phyloP scores from a whole-genome alignment of 2,888 invertebrate species.

The Galerucella calmariensis region DNA sequence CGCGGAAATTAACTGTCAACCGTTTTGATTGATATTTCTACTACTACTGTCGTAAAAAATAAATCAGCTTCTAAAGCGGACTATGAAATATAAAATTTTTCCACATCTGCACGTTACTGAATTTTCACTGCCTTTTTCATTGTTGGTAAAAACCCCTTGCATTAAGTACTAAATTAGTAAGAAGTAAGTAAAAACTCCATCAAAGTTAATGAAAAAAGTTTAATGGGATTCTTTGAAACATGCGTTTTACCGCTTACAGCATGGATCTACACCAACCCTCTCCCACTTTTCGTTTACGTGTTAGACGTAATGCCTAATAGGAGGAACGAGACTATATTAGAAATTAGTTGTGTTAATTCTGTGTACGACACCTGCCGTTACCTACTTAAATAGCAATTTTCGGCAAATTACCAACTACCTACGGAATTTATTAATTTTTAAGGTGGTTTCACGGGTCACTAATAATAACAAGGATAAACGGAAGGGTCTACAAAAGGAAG shows the following conservation, averaged over 20 bases:
- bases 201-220: slow-evolving; percentile 27
- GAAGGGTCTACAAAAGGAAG: no score
- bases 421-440: slow-evolving; percentile 28
- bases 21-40: no score
- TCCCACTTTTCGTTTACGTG: slow-evolving; percentile 47
- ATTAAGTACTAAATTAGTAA: background rate
- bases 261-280: background rate
- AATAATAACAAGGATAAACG: background rate
- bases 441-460: background rate
- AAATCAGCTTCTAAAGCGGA: no score
- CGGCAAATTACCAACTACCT: slow-evolving; percentile 42
- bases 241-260: slow-evolving; percentile 42
- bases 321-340: slow-evolving; percentile 63
- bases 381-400: slow-evolving; percentile 59
- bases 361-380: slow-evolving; percentile 62
- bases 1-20: no score
- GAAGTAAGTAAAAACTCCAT: slow-evolving; percentile 3
- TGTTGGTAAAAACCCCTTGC: background rate
- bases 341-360: slow-evolving; percentile 65
- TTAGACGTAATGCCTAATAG: slow-evolving; percentile 62
- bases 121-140: background rate
- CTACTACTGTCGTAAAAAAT: no score
- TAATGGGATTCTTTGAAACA: slow-evolving; percentile 28
- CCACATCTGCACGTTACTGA: no score
- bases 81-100: no score